Conservation (phyloP, 2,888 invertebrate genomes). For the Leuctra nigra region DNA sequence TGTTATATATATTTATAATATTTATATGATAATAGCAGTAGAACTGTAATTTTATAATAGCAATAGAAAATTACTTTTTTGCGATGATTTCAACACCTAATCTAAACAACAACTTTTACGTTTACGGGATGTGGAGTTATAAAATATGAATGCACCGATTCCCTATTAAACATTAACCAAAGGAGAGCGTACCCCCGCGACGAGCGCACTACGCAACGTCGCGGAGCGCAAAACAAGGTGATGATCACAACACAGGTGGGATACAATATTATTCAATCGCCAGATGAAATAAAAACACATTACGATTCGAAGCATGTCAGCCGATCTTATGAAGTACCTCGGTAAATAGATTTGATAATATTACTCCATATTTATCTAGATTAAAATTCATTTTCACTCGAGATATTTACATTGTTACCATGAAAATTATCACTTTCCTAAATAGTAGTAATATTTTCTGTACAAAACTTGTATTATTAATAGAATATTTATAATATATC, state of each 20-base stretch:
- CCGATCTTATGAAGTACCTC: too few relatives aligned
- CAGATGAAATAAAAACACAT: too few relatives aligned
- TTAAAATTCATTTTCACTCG: conserved; percentile 11
- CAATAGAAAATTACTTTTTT: conserved; percentile 22
- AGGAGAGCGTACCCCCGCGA: neutral
- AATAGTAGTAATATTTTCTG: conserved; percentile 17
- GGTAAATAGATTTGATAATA: too few relatives aligned
- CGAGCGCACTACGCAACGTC: too few relatives aligned
- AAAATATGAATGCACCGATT: conserved; percentile 25
- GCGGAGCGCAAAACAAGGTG: too few relatives aligned
- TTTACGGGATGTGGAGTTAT: conserved; percentile 17
- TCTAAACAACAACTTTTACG: conserved; percentile 11
- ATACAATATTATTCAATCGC: neutral
- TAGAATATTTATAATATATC: conserved; percentile 18
- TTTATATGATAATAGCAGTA: conserved; percentile 23
- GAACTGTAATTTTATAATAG: conserved; percentile 26
- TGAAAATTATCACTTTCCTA: conserved; percentile 13
- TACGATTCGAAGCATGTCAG: too few relatives aligned
- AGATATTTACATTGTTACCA: conserved; percentile 16
- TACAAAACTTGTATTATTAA: conserved; percentile 20
- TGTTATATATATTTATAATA: conserved; percentile 27
- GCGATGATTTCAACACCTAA: neutral
- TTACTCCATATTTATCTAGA: too few relatives aligned
- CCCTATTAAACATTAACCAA: conserved; percentile 21
- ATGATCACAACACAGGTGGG: conserved; percentile 24